A percentile compares a stretch with the other conserved stretches of the same genome.
phyloP scores from a whole-genome alignment of 92 coral and sea anemone genomes.

The Plumapathes pennacea region DNA sequence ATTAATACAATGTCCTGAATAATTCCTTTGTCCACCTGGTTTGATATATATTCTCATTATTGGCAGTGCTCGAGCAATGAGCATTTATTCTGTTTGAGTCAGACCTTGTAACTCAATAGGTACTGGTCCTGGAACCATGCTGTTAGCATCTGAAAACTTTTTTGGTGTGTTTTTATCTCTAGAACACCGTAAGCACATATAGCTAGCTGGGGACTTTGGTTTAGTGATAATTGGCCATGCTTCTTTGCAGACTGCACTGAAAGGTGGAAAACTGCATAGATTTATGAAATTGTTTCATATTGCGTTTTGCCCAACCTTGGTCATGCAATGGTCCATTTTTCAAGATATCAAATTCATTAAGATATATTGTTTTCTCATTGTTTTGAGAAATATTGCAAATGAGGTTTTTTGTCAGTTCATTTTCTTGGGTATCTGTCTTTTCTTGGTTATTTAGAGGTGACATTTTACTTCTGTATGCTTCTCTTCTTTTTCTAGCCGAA shows the following conservation, averaged over 20 bases:
- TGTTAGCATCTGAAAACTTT: constrained; percentile 45
- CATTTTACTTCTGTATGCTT: constrained; percentile 15
- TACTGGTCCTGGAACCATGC: constrained; percentile 48
- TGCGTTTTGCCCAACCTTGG: constrained; percentile 59
- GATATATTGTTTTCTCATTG: constrained; percentile 15
- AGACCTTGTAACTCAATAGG: constrained; percentile 44
- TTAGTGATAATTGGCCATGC: constrained; percentile 51
- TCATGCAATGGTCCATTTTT: constrained; percentile 60
- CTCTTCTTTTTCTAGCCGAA: constrained; percentile 6
- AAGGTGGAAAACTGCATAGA: constrained; percentile 34
- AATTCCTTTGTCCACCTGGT: neutral
- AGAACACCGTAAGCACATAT: constrained; percentile 21
- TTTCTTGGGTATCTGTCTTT: constrained; percentile 9
- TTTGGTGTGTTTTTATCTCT: constrained; percentile 51
- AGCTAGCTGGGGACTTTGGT: constrained; percentile 39
- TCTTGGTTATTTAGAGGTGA: constrained; percentile 21
- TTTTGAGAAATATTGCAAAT: constrained; percentile 5
- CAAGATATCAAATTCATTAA: constrained; percentile 47
- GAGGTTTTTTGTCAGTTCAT: constrained; percentile 6
- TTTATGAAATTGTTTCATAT: constrained; percentile 54
- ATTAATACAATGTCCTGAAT: constrained; percentile 5
- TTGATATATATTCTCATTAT: neutral
- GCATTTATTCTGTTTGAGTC: constrained; percentile 34
- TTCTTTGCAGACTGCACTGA: constrained; percentile 54
- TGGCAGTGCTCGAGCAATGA: neutral